Percentiles rank a stretch among this genome's conserved stretches.
phyloP scores from a whole-genome alignment of 2,888 invertebrate genomes.

The Cylindroiulus punctatus region DNA sequence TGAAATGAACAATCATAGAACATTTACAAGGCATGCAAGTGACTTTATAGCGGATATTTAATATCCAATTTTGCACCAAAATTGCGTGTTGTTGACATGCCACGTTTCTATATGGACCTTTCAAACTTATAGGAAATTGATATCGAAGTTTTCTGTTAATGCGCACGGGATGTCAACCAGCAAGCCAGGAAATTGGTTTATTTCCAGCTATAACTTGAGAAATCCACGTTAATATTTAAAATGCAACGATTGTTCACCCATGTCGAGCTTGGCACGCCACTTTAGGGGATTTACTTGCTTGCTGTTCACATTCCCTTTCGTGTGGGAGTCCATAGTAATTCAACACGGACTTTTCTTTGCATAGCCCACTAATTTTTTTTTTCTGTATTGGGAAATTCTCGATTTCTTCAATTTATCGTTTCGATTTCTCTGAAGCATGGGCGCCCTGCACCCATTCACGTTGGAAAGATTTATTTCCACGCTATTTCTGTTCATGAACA shows the following conservation, averaged over 20 bases:
- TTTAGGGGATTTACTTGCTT: not conserved
- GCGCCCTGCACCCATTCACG: not conserved
- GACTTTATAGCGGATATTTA: too few relatives aligned
- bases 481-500: not conserved
- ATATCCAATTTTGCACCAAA: not conserved
- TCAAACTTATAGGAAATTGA: not conserved
- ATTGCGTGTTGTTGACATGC: not conserved
- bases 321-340: not conserved
- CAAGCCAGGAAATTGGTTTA: not conserved
- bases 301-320: not conserved
- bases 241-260: not conserved
- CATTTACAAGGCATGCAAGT: too few relatives aligned
- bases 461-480: not conserved
- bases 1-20: too few relatives aligned
- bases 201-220: not conserved
- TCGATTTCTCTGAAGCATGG: not conserved
- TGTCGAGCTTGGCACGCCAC: not conserved
- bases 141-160: not conserved
- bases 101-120: not conserved
- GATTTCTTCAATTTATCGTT: conserved; percentile 28
- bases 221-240: conserved; percentile 19
- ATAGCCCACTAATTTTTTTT: not conserved
- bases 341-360: not conserved
- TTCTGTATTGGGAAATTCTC: not conserved
- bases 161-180: not conserved